Percentiles rank a stretch among this genome's conserved stretches.
Conservation (phyloP, 2,797 vertebrate genomes). For the Chiroxiphia lanceolata region DNA sequence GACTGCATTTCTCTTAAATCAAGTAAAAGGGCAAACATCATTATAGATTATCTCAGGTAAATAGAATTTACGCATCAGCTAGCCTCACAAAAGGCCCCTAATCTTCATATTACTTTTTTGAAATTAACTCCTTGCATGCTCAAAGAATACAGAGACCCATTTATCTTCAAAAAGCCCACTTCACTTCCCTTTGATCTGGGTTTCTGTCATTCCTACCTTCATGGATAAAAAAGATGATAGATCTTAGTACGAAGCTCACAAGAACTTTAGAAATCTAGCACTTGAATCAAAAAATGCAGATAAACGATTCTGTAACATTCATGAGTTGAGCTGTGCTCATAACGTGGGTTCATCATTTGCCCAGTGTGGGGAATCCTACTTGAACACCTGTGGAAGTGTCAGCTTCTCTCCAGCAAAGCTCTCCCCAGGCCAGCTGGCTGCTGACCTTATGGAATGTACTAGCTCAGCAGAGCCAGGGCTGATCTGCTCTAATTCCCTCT, state of each 20-base stretch:
- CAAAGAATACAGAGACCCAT: background rate
- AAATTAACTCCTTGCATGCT: conserved; percentile 10
- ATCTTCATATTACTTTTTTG: background rate
- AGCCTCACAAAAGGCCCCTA: background rate
- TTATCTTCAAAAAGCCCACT: conserved; percentile 17
- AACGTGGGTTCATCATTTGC: accelerated
- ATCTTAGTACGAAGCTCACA: background rate
- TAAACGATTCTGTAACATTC: background rate
- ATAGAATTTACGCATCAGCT: background rate
- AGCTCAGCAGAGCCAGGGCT: conserved; percentile 27
- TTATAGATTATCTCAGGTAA: conserved; percentile 4
- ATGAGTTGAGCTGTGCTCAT: background rate
- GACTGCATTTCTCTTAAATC: conserved; percentile 2
- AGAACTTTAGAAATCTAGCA: background rate
- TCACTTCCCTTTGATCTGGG: conserved; percentile 28
- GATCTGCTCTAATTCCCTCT: conserved; percentile 41
- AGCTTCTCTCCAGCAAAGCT: background rate
- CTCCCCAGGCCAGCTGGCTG: background rate
- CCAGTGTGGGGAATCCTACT: background rate
- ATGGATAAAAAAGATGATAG: background rate
- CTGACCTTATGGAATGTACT: conserved; percentile 22
- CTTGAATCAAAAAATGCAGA: background rate
- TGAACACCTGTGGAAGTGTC: conserved; percentile 1
- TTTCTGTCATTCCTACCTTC: conserved; percentile 2
- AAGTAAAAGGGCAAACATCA: background rate